Base-by-base conservation (phyloP, 2,113 vertebrate genomes). In the Micromys minutus region DNA sequence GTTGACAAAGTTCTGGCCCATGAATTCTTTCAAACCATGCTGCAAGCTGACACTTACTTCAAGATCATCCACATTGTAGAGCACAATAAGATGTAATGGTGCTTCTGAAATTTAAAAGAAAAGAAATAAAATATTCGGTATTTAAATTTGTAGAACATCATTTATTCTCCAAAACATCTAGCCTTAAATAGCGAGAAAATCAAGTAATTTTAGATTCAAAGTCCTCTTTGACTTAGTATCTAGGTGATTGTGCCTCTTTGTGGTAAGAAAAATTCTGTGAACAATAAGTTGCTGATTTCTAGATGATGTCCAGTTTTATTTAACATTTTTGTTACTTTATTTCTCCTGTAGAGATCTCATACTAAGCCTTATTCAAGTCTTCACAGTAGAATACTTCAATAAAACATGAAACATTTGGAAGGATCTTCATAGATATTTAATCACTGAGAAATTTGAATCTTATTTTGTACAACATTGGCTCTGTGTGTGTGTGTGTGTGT, bases 1-100 rank as follows among this genome's bases (percentile, higher is more conserved):
- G 3, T 94, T 97, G 65, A 91, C 71, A 87, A 67, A 85, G 71
- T 50, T n/a, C 80, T 47, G n/a, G 7, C 17, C 63, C 97, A 93
- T 95, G 65, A 77, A 26, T 31, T 94, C 91, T 92, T 91, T 50
- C 34, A 76, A n/a, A 77, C 21, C 69, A 9, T 61, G 15, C 2
- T 4, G 47, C 74, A 19, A 42, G 12, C 9, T 7, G 36, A 47
- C 26, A 9, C 19, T 8, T 45, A 47, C 45, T 84, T 55, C 19
- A 71, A 90, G 24, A 80, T 90, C n/a, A 45, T n/a, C 55, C 69
- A 75, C 47, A 57, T 15, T 87, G 36, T 79, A 26, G 57, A 76
- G 7, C 8, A 17, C 3, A n/a, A 1, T 0, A 0, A 34, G 0
- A 47, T 31, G 10, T 29, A 63, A 74, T 7, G 57, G 26, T 59